Base-by-base conservation (phyloP, 2,888 invertebrate genomes). In the Tipula helvola region DNA sequence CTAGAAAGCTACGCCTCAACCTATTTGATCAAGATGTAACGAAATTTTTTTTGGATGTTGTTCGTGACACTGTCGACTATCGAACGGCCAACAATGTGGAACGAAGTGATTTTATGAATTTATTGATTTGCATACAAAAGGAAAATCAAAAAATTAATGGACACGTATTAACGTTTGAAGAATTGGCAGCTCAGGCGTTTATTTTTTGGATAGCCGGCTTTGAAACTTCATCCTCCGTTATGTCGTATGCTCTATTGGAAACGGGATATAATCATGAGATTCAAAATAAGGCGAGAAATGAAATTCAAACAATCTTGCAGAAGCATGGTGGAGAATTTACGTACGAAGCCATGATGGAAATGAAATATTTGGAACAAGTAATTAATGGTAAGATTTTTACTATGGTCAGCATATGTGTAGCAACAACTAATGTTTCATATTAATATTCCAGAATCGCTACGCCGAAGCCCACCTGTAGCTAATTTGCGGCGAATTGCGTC, bases 41-140 rank as follows among this genome's bases (percentile, higher is more conserved):
- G 39, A 39, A 39, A 39, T 39, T 39, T 39, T 39, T 39, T 39
- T 39, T 39, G 39, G 7, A 39, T 39, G 39, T 39, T 0, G 39
- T 39, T 39, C 39, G 39, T 39, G 39, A 39, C 0, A 7, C 39
- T 0, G 3, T 39, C 39, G 39, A 39, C 7, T 39, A 39, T 39
- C 90, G 93, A 13, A 91, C 92, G 88, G 87, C 89, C 2, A 89
- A 91, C 39, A 91, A 92, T 71, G 89, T 91, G 5, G 89, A 89
- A 1, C 89, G 92, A 8, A 91, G 91, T 87, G 93, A 93, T 88
- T 89, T 93, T 87, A 89, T 95, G 86, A 93, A 94, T 88, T 89
- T 93, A 2, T 89, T 94, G 85, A 91, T 93, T 39, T 0, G 7
- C 39, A 0, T 39, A 7, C 3, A 39, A 39, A 39, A 39, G 39